Base-by-base conservation (phyloP, 1,140 invertebrate genomes). In the Macrotrachela quadricornifera region DNA sequence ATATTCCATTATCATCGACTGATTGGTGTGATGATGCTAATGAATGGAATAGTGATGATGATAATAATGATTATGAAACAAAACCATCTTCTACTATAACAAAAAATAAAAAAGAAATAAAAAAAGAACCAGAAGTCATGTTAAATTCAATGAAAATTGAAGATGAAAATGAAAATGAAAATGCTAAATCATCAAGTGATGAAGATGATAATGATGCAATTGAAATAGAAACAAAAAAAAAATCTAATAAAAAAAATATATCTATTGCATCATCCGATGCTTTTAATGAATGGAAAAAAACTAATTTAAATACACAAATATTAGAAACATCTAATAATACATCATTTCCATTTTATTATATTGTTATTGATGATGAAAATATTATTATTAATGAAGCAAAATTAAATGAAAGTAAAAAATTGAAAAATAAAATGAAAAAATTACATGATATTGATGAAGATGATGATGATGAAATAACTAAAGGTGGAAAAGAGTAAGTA, bases 11-110 rank as follows among this genome's bases (percentile, higher is more conserved):
- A 30, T 30, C 21, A 30, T 30, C 8, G 36, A 47, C 56, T 49
- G 58, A 59, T 30, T 57, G 57, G 57, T 55, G 58, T 41, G 50
- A 51, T 11, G 21, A 38, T 49, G 51, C 54, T 36, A 45, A 58
- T 52, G 57, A 58, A 13, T 59, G 55, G 58, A 55, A 50, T 13
- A 50, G 49, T 9, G 48, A 36, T n/a, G 48, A n/a, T 36, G 45
- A 54, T 42, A 40, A 30, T 8, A 12, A 30, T n/a, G 15, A 16
- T 30, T 8, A 2, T 30, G 8, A 30, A 8, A 30, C 2, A 30
- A 30, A 30, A 30, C 21, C 21, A 30, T 30, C 21, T 30, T 8
- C 21, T 30, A 8, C 21, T 12, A 18, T 30, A 17, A 39, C 13
- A 30, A 40, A 4, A 37, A 39, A 9, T n/a, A 36, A 49, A 13